Conservation (phyloP, 2,888 invertebrate species). For the Hydriomena furcata region DNA sequence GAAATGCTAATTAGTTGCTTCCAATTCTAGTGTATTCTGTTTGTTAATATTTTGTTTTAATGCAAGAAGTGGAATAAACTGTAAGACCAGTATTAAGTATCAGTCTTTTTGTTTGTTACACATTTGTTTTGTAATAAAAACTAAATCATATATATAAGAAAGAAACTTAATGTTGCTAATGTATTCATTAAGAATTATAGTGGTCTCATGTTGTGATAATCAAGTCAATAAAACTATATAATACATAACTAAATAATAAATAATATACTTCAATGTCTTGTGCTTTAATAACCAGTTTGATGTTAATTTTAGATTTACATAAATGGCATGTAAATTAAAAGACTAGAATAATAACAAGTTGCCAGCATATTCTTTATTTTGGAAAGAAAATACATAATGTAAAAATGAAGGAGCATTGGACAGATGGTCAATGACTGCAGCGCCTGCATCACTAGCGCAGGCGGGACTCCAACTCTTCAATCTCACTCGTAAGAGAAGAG, state of each 20-base stretch:
- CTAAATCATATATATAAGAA: neutral
- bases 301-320: too few species aligned
- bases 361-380: constrained; percentile 51
- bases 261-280: too few species aligned
- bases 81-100: constrained; percentile 3
- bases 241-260: constrained; percentile 17
- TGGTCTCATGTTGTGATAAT: constrained; percentile 76
- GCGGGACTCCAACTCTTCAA: constrained; percentile 78
- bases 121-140: constrained; percentile 3
- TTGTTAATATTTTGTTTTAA: too few species aligned
- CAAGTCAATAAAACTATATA: constrained; percentile 34
- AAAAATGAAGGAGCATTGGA: constrained; percentile 60
- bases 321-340: too few species aligned
- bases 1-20: too few species aligned
- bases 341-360: constrained; percentile 11
- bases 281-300: too few species aligned
- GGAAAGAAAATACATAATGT: constrained; percentile 49
- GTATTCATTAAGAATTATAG: constrained; percentile 47
- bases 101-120: too few species aligned
- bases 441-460: constrained; percentile 63
- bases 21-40: too few species aligned
- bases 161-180: constrained; percentile 5
- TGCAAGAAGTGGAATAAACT: neutral
- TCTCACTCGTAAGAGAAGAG: constrained; percentile 71
- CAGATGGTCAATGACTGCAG: constrained; percentile 69